Conservation (phyloP, 2,113 vertebrate species). For the Neofelis nebulosa region DNA sequence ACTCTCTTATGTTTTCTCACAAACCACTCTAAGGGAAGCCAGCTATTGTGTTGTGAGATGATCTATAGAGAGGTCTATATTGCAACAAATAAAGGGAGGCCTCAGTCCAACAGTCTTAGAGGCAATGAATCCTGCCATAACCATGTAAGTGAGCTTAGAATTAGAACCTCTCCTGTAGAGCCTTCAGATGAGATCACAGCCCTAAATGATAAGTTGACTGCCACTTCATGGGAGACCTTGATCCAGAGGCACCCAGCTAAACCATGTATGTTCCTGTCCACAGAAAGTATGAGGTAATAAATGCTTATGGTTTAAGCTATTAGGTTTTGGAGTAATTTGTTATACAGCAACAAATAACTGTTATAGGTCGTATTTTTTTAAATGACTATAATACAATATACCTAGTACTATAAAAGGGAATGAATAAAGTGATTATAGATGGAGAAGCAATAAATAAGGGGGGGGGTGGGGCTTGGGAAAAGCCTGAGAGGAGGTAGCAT, state of each 20-base stretch:
- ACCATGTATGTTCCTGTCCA: not conserved
- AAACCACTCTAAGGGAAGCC: not conserved
- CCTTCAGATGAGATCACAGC: not conserved
- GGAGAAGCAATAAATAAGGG: not conserved
- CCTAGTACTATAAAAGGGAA: not conserved
- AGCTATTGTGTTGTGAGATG: not conserved
- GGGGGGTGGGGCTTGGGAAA: not conserved
- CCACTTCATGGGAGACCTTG: not conserved
- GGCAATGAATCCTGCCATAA: not conserved
- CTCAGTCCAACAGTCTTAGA: not conserved
- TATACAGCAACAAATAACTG: not conserved
- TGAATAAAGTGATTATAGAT: constrained; percentile 11
- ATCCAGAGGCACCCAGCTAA: not conserved
- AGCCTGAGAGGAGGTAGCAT: not conserved
- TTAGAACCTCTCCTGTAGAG: not conserved
- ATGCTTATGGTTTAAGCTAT: not conserved
- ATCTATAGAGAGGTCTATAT: not conserved
- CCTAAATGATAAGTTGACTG: not conserved
- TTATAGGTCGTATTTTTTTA: not conserved
- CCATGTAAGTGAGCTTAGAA: not conserved
- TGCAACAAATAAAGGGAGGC: not conserved
- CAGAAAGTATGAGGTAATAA: not conserved
- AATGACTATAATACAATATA: not conserved
- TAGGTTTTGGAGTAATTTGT: constrained; percentile 3
- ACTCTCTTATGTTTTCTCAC: not conserved